Base-by-base conservation (phyloP, 1,140 invertebrate species). In the Bathynomus jamesi region DNA sequence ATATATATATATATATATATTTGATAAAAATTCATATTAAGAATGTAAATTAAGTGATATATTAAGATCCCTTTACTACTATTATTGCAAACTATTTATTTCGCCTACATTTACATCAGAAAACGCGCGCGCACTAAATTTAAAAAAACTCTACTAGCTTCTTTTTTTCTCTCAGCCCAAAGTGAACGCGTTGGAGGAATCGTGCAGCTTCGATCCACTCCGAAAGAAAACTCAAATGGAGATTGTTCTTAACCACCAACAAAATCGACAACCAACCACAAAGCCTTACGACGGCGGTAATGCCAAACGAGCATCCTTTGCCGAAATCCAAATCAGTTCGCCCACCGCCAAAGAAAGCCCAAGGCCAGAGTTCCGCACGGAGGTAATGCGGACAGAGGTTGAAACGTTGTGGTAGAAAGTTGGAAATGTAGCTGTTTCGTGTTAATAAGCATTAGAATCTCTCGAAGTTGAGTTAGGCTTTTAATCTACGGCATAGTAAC, bases 271-370 rank as follows among this genome's bases (percentile, higher is more conserved):
- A 53, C 40, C 40, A 53, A 28, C 70, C 8, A 27, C 21, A 27
- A 30, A 30, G 8, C 65, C 27, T 5, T 61, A 74, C 24, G 69
- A 69, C 30, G 70, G 64, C 2, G 11, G 5, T 8, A 53, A 17
- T 0, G 67, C 30, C 68, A 75, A 71, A 62, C 40, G 73, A 17
- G 29, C 73, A 27, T 75, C 73, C 27, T 68, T 71, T 31, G 73
- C 73, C 25, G 73, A 75, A 40, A 75, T 71, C 53, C 66, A 75
- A 46, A 65, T 71, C 21, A 53, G 66, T n/a, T 74, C 72, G 25
- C 72, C 72, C n/a, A 29, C 71, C 32, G 61, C 72, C 62, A 69
- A 70, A 21, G 68, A 74, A n/a, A 28, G 65, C 2, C 61, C 66
- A 3, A 71, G 53, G 28, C 53, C 27, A 13, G 69, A 71, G 27